Evolutionary conservation across 1,140 invertebrate species (phyloP).

Genomic region (Phortica variegata): DNA sequence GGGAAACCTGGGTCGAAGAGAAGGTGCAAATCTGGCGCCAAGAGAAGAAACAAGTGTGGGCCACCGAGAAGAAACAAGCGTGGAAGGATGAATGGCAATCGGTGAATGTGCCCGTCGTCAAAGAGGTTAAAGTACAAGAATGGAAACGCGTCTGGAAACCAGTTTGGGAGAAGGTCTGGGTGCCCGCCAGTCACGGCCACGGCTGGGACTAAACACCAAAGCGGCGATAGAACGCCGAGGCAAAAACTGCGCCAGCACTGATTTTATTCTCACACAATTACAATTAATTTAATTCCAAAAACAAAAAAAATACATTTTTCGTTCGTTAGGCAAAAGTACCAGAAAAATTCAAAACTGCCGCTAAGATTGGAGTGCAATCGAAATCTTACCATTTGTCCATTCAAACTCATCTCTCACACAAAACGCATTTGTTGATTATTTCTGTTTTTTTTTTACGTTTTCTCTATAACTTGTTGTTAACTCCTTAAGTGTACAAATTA

Average conservation of each 20-base stretch:
- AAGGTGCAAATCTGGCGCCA: slow-evolving; percentile 75
- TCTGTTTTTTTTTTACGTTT: not conserved
- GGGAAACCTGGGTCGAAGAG: slow-evolving; percentile 73
- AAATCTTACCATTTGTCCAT: slow-evolving; percentile 4
- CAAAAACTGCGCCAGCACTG: slow-evolving; percentile 44
- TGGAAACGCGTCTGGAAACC: slow-evolving; percentile 77
- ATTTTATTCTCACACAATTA: slow-evolving; percentile 17
- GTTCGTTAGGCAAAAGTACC: no score
- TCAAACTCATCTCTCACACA: slow-evolving; percentile 2
- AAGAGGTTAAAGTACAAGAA: slow-evolving; percentile 68
- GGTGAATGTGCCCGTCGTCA: slow-evolving; percentile 62
- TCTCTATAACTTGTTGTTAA: slow-evolving; percentile 4
- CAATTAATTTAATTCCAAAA: no score
- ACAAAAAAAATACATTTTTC: no score
- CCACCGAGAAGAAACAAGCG: slow-evolving; percentile 72
- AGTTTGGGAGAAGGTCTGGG: slow-evolving; percentile 76
- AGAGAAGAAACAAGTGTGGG: slow-evolving; percentile 77
- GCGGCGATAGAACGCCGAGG: slow-evolving; percentile 7
- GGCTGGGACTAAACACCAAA: slow-evolving; percentile 64
- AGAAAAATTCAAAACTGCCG: no score
- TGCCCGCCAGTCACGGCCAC: slow-evolving; percentile 60
- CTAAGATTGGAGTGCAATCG: slow-evolving; percentile 19
- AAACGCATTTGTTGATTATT: slow-evolving; percentile 27
- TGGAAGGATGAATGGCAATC: slow-evolving; percentile 76
- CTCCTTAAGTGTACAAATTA: slow-evolving; percentile 50